Evolutionary conservation across 2,888 invertebrate species (phyloP).

Genomic region (Acanthosoma haemorrhoidale): DNA sequence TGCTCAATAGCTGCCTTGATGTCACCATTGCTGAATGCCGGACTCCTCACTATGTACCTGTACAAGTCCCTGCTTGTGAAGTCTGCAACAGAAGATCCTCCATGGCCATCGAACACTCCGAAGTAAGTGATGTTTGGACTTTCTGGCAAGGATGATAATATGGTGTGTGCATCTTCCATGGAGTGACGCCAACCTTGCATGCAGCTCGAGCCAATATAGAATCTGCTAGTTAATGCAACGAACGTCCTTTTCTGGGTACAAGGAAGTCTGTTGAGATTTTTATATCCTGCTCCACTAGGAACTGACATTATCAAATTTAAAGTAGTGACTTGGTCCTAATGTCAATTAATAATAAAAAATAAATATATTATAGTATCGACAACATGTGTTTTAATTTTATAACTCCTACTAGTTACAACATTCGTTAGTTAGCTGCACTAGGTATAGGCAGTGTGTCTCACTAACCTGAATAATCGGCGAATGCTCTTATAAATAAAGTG

Average conservation of each 20-base stretch:
- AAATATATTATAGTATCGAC: no score
- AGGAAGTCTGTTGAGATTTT: no score
- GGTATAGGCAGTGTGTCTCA: no score
- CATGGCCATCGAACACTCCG: conserved; percentile 95
- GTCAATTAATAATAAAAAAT: no score
- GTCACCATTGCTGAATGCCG: neutral
- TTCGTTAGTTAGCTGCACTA: no score
- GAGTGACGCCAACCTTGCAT: conserved; percentile 99
- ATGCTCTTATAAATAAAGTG: no score
- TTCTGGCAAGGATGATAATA: conserved; percentile 84
- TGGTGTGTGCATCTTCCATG: conserved; percentile 99
- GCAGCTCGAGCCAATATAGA: conserved; percentile 85
- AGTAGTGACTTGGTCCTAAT: no score
- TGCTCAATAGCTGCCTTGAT: conserved; percentile 44
- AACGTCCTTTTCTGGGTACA: conserved; percentile 52
- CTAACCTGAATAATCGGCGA: no score
- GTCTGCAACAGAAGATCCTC: conserved; percentile 53
- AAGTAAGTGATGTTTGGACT: conserved; percentile 91
- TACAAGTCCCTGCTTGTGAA: neutral
- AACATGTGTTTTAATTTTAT: no score
- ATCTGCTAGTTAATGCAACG: conserved; percentile 66
- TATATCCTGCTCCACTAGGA: no score
- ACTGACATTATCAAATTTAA: no score
- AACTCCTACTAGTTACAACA: no score
- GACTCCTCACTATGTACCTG: neutral